Evolutionary conservation across 2,113 vertebrate species (phyloP), one percentile per base, ranked within the genome.

Genomic region (Ameiurus melas): DNA sequence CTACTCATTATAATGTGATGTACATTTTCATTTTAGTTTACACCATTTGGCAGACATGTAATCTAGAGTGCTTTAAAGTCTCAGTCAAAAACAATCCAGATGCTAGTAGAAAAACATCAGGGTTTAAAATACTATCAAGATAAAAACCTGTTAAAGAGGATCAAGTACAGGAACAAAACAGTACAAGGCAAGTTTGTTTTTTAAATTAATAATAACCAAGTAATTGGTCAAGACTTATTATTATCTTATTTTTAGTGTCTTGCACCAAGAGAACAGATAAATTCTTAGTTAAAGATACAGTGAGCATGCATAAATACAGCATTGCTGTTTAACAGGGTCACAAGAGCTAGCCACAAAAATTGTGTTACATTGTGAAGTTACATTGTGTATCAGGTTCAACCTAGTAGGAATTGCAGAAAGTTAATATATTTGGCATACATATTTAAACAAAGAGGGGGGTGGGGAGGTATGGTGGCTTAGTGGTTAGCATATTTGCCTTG

Each of bases 221-320:
- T 20, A 57, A 57, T 20, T 33, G 53, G 14, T 30, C 4, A 80
- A 81, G 19, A 80, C 27, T n/a, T 84, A 58, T 62, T 55, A 84
- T 55, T 14, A 66, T 51, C 47, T 27, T 57, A 75, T 89, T 84
- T 53, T 66, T 64, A 64, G 27, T 47, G n/a, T 78, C 82, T 75
- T 58, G 51, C 19, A 33, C 36, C n/a, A 53, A 68, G 19, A 85
- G 88, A 85, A 87, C 60, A 87, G 70, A 85, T 51, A 58, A 90
- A 71, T 47, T 62, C 57, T 87, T 85, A 89, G 86, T 80, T 78
- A 89, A 88, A 88, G 88, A 81, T 80, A 71, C 53, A 78, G 51
- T 53, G 51, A 84, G 78, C 58, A 73, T 86, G 62, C 70, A 68
- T 60, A 53, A 79, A 80, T 83, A 19, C 75, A 66, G 71, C 39